Conservation (phyloP, 2,888 invertebrate species). For the Herminia tarsipennalis region DNA sequence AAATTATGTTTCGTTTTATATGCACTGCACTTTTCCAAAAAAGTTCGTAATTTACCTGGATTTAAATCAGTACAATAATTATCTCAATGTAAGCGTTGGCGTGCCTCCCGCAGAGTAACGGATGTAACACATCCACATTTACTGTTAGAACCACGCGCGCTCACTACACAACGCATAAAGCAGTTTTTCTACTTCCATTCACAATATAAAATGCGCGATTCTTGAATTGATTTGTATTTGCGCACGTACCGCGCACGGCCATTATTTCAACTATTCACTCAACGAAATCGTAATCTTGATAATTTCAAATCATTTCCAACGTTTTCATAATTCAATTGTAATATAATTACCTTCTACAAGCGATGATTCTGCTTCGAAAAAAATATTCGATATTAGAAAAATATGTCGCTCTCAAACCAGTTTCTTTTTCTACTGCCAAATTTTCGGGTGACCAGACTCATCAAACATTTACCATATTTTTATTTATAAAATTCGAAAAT, state of each 20-base stretch:
- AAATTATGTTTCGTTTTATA: conserved; percentile 3
- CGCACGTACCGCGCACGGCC: conserved; percentile 29
- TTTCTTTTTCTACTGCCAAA: conserved; percentile 47
- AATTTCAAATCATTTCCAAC: background rate
- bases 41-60: conserved; percentile 43
- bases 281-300: background rate
- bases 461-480: too few relatives aligned
- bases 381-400: conserved; percentile 33
- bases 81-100: conserved; percentile 10
- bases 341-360: conserved; percentile 37
- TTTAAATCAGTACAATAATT: conserved; percentile 20
- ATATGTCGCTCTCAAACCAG: conserved; percentile 45
- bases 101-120: conserved; percentile 66
- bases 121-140: conserved; percentile 65
- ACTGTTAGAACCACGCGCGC: conserved; percentile 62
- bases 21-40: too few relatives aligned
- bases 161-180: conserved; percentile 53
- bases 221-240: conserved; percentile 41
- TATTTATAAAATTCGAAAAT: too few relatives aligned
- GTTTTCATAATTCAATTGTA: background rate
- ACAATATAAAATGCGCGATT: conserved; percentile 47
- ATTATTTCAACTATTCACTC: conserved; percentile 10
- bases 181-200: conserved; percentile 67
- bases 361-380: conserved; percentile 29
- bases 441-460: conserved; percentile 36